These are phyloP conservation scores for Stomatorhinus ivindoensis DNA, from an alignment of 2,113 vertebrate genomes.

Conservation along the genomic window DNA sequence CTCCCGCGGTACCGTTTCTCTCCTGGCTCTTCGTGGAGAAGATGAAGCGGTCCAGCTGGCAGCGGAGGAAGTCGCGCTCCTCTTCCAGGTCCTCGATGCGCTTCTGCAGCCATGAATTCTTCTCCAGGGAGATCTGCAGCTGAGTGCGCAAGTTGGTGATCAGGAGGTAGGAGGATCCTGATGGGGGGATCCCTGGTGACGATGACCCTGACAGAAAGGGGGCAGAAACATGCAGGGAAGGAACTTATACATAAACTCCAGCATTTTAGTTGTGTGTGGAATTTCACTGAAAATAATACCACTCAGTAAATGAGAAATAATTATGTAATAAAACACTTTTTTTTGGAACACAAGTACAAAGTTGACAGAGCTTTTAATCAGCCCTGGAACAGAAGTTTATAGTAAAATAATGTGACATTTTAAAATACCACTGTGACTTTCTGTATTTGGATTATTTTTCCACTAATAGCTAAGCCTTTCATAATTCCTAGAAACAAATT, in stretches of 20 bases:
- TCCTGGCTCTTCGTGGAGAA: slow-evolving; percentile 71
- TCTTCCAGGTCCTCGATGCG: slow-evolving; percentile 82
- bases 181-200: slow-evolving; percentile 41
- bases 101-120: slow-evolving; percentile 83
- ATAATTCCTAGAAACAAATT: neutral
- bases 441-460: neutral
- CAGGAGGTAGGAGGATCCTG: slow-evolving; percentile 63
- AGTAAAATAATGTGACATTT: neutral
- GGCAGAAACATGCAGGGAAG: neutral
- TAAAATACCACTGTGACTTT: neutral
- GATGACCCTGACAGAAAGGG: slow-evolving; percentile 38
- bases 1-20: slow-evolving; percentile 33
- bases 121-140: slow-evolving; percentile 81
- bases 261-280: neutral
- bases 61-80: slow-evolving; percentile 79
- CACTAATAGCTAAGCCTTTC: neutral
- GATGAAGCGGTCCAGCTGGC: slow-evolving; percentile 81
- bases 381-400: neutral
- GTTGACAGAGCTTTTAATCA: neutral
- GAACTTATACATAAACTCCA: neutral
- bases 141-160: slow-evolving; percentile 72
- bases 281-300: neutral
- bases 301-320: neutral
- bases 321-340: neutral
- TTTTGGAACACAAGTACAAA: neutral